Base-by-base conservation (phyloP, 1,140 invertebrate species). In the Heliconius hewitsoni region DNA sequence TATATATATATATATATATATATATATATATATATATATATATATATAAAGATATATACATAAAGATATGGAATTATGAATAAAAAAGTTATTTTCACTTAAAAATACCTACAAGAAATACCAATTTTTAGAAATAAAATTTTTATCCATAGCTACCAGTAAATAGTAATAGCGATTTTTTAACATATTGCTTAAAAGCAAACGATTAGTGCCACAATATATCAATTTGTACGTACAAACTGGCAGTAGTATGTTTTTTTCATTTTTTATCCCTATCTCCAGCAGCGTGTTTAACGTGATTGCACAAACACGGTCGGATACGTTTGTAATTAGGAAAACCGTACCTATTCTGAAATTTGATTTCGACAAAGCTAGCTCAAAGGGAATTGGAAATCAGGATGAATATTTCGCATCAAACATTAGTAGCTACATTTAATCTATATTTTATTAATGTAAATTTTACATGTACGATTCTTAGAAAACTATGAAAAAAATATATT, bases 311-410 rank as follows among this genome's bases (percentile, higher is more conserved):
- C 52, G 71, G 74, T 76, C 76, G 78, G 81, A 83, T 83, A 81
- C 81, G 79, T 83, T 82, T 78, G 78, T 83, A 85, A 85, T 85
- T 84, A 84, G 83, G 77, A 85, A 82, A 77, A 83, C 76, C 71
- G 83, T 80, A 83, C 72, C 79, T 76, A 78, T 85, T 81, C 79
- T 81, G 79, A 83, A 85, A 84, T 84, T 84, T 83, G 76, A 85
- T 85, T 83, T 83, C 78, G 71, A 77, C 42, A 52, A 77, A 81
- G 83, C 81, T 81, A 75, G 82, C 80, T 83, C 83, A 85, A 82
- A 85, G 83, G 76, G 83, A 85, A 85, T 85, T 83, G 77, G 71
- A 80, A 83, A 85, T 85, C 79, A 85, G 82, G 82, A 80, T 81
- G 76, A 79, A 85, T 79, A 81, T 83, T 71, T 77, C 77, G 66